Conservation (phyloP, 2,797 vertebrate species). For the Oophaga sylvatica region DNA sequence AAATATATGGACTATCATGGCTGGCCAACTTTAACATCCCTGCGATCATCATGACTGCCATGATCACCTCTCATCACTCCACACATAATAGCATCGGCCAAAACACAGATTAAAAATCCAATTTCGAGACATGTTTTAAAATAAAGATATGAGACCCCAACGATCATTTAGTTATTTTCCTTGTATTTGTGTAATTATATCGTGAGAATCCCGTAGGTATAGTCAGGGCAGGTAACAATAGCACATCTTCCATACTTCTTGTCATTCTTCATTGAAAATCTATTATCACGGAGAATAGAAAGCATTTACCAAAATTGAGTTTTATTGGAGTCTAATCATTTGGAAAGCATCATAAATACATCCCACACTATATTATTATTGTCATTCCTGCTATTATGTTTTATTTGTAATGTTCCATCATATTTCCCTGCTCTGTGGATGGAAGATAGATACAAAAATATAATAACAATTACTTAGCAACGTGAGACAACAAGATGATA, state of each 20-base stretch:
- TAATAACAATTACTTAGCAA: slow-evolving; percentile 12
- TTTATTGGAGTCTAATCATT: slow-evolving; percentile 33
- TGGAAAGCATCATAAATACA: slow-evolving; percentile 22
- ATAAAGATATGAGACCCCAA: neutral
- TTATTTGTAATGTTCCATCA: slow-evolving; percentile 13
- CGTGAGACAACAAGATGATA: neutral
- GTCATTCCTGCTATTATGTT: slow-evolving; percentile 16
- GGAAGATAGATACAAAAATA: slow-evolving; percentile 25
- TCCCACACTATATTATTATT: slow-evolving; percentile 30
- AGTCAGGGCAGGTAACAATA: slow-evolving; percentile 7
- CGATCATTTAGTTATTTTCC: neutral
- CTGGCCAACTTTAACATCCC: too few species aligned
- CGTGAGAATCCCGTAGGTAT: neutral
- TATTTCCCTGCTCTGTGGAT: neutral
- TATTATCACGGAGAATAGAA: slow-evolving; percentile 20
- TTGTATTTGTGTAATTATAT: neutral
- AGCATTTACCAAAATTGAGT: slow-evolving; percentile 17
- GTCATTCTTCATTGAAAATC: slow-evolving; percentile 6
- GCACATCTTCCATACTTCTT: neutral
- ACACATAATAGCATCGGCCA: neutral
- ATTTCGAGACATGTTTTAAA: neutral
- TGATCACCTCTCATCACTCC: too few species aligned
- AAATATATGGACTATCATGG: too few species aligned
- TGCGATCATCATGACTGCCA: too few species aligned
- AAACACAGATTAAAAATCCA: neutral